Percentiles rank a stretch among this genome's conserved stretches.
Conservation (phyloP, 1,140 invertebrate genomes). For the Aphidius ervi region DNA sequence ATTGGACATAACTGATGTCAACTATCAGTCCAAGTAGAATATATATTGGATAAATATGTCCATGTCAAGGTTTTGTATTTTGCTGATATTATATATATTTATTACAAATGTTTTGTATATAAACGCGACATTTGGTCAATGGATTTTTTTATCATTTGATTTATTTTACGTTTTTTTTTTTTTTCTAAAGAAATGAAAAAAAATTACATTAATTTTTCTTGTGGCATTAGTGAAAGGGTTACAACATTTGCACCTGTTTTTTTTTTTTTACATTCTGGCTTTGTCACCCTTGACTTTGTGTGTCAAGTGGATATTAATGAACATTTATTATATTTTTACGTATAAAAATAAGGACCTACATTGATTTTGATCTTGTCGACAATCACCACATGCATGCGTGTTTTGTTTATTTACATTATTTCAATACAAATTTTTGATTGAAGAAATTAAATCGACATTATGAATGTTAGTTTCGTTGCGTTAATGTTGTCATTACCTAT, state of each 20-base stretch:
- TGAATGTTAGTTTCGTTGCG: constrained; percentile 25
- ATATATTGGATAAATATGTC: no score
- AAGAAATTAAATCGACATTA: constrained; percentile 47
- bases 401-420: not conserved
- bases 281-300: constrained; percentile 22
- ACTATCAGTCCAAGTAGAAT: constrained; percentile 9
- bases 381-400: not conserved
- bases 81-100: no score
- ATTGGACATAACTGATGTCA: constrained; percentile 17
- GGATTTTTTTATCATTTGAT: no score
- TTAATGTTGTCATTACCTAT: constrained; percentile 20
- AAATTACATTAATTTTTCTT: no score
- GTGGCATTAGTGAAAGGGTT: no score
- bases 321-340: constrained; percentile 25
- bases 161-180: no score
- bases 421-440: not conserved
- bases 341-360: not conserved
- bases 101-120: no score
- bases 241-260: no score
- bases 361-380: constrained; percentile 39
- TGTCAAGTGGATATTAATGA: constrained; percentile 43
- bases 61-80: no score
- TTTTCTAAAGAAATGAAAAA: no score
- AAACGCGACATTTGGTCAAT: no score
- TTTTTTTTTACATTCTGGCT: not conserved